These are phyloP conservation scores for Sitodiplosis mosellana DNA, from an alignment of 1,140 invertebrate genomes.

Conservation along the genomic window DNA sequence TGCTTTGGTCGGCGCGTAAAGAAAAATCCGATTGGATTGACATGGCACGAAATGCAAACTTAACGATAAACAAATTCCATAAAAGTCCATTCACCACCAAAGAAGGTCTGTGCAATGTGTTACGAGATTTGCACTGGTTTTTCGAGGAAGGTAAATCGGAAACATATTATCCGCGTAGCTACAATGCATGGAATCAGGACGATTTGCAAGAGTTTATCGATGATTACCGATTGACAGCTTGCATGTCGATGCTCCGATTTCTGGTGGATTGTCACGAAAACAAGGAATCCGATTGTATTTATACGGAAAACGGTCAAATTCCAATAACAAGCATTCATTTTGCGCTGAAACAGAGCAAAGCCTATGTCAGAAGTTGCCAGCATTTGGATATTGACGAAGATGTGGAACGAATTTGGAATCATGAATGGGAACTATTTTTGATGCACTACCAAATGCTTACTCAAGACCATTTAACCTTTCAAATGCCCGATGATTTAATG, in stretches of 20 bases:
- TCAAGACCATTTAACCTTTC: constrained; percentile 38
- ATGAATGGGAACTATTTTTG: constrained; percentile 76
- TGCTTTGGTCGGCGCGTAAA: constrained; percentile 72
- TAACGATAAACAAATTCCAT: constrained; percentile 36
- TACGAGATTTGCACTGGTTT: constrained; percentile 79
- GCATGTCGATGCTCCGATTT: constrained; percentile 55
- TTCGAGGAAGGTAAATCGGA: constrained; percentile 61
- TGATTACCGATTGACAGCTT: constrained; percentile 76
- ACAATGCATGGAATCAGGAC: constrained; percentile 67
- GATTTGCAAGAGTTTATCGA: constrained; percentile 76
- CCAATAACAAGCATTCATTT: constrained; percentile 58
- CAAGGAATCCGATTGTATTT: constrained; percentile 33
- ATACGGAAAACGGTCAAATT: constrained; percentile 39
- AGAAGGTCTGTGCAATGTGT: constrained; percentile 63
- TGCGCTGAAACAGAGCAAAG: constrained; percentile 53
- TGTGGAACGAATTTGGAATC: constrained; percentile 49
- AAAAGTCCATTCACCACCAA: constrained; percentile 77
- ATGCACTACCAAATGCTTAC: constrained; percentile 51
- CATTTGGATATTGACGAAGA: constrained; percentile 75
- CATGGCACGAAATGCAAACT: constrained; percentile 22
- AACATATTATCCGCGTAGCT: constrained; percentile 71
- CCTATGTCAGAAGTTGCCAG: constrained; percentile 51
- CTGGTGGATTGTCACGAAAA: constrained; percentile 37
- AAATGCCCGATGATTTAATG: constrained; percentile 21
- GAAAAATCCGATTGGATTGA: constrained; percentile 42